Evolutionary conservation across 2,797 vertebrate genomes (phyloP), one percentile per base, ranked within the genome.

Genomic region (Dendrocincla tyrannina): DNA sequence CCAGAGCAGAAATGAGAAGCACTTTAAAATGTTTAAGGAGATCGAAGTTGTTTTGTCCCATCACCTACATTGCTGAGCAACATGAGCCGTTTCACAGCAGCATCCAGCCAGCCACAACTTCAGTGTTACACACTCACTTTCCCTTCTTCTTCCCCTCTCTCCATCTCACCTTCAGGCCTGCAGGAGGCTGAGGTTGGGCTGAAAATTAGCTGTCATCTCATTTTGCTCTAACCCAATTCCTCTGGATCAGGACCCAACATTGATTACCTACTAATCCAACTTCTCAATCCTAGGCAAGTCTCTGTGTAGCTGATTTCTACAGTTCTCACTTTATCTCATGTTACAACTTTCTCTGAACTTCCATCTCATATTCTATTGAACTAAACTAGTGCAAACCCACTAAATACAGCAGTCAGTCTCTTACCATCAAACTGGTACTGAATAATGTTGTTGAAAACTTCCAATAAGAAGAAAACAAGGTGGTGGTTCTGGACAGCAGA

Each of bases 341-440:
- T 39, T 32, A 77, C 32, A 18, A 86, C 41, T 53, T 77, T 33
- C 49, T 68, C 47, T 72, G 25, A 82, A 77, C 60, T 85, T 74
- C 13, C 9, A 53, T 10, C 39, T 87, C 28, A 24, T 2, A 13
- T 39, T 66, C 50, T 70, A 30, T 53, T 89, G 41, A 20, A 58
- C 41, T 69, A 78, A 70, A 35, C 23, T n/a, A 81, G 11, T 11
- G 44, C 32, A 91, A 93, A 74, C 13, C 33, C 49, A 94, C 17
- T 27, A 82, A 67, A 63, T 5, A 37, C 19, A 78, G 35, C 41
- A 63, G 28, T 23, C 33, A 73, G 46, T 10, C 39, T 85, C 97
- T 98, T 95, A 99, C 99, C 99, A 32, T 99, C 99, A 97, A 99
- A 99, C 96, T 99, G 99, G 95, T 99, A 99, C 98, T 99, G 99